Base-by-base conservation (phyloP, 2,888 invertebrate species). In the Drosophila anceps region DNA sequence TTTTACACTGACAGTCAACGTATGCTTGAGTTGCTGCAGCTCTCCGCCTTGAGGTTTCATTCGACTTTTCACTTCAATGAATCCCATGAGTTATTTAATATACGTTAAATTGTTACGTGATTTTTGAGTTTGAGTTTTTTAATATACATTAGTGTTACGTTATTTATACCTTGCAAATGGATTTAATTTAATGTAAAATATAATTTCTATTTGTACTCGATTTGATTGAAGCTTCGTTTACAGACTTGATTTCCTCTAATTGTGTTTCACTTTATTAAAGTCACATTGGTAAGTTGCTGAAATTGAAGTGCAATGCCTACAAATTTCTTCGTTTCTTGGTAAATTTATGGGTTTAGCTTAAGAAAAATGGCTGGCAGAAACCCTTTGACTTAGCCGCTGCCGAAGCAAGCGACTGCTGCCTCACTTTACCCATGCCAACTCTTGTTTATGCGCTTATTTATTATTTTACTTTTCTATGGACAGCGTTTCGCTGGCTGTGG, bases 381-480 rank as follows among this genome's bases (percentile, higher is more conserved):
- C 61, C 79, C 82, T 61, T 85, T 79, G 63, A 53, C 50, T 58
- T 69, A 54, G 54, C 63, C 35, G 50, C 48, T 39, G 39, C 31
- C 37, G 60, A 35, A 35, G 71, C 43, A 39, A 15, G 48, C 61
- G 43, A 5, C 31, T 59, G 31, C 35, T 50, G 9, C 31, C 12
- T 29, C 27, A 10, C 27, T n/a, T 31, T 50, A 50, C 59, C 41
- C 64, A 53, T 12, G 15, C 24, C 24, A 10, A 1, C 7, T 18
- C 8, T 53, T 69, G 69, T 77, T 84, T 83, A 85, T 86, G 81
- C 69, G 75, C 87, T 88, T 90, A 90, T 90, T 84, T 84, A 90
- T 84, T 90, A 88, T 84, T 90, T 90, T 66, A 72, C 76, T 81
- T 86, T 88, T 77, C 80, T 88, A 79, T 76, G 73, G 61, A 27